Conservation (phyloP, 1,140 invertebrate genomes). For the Aricia agestis region DNA sequence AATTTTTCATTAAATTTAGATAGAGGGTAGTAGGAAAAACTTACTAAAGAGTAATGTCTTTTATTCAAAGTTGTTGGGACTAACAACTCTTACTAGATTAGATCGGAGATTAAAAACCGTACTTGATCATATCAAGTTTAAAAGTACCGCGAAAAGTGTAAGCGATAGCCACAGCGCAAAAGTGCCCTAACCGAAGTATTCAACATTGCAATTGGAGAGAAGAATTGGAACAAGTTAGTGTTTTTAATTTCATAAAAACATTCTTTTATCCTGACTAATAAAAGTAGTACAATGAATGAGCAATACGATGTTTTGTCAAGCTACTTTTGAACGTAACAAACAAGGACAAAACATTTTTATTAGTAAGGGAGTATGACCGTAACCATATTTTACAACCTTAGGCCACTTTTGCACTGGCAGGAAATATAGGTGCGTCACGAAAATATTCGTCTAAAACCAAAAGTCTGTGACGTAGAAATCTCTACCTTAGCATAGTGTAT, state of each 20-base stretch:
- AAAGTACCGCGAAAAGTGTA: not conserved
- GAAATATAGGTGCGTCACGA: conserved; percentile 27
- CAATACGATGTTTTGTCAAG: too few species aligned
- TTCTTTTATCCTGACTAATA: too few species aligned
- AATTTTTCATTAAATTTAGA: too few species aligned
- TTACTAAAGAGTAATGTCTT: not conserved
- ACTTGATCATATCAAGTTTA: not conserved
- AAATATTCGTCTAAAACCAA: conserved; percentile 29
- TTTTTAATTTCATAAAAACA: too few species aligned
- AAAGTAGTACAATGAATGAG: too few species aligned
- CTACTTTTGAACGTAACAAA: too few species aligned
- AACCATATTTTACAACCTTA: not conserved
- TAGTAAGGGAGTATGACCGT: too few species aligned
- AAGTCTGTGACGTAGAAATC: conserved; percentile 42
- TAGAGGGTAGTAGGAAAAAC: too few species aligned
- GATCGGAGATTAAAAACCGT: not conserved
- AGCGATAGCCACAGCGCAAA: not conserved
- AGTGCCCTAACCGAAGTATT: not conserved
- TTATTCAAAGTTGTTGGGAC: not conserved
- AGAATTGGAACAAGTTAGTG: too few species aligned
- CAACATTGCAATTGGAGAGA: not conserved
- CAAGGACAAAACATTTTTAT: too few species aligned
- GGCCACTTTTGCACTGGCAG: not conserved
- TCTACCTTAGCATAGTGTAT: conserved; percentile 33
- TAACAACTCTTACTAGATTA: not conserved